Percentiles rank a stretch among this genome's conserved stretches.
phyloP scores from a whole-genome alignment of 35 echinoderm and acorn worm genomes.

The Ophioderma brevispina region DNA sequence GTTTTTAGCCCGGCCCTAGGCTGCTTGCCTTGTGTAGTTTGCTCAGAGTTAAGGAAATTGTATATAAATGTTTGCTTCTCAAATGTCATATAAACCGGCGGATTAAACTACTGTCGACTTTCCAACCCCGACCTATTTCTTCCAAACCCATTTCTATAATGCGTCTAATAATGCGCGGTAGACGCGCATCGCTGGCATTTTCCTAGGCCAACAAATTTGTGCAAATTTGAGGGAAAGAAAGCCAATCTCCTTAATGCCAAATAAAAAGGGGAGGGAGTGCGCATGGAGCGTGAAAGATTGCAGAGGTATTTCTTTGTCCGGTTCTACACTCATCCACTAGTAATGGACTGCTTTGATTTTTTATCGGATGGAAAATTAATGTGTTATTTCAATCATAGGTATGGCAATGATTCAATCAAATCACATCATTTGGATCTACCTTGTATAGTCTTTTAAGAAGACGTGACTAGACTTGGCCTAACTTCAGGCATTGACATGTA shows the following conservation, averaged over 20 bases:
- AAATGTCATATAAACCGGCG: conserved; percentile 4
- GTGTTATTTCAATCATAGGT: background rate
- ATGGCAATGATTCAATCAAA: background rate
- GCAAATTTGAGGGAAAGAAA: conserved; percentile 6
- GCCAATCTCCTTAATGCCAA: background rate
- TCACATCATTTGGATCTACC: too few relatives aligned
- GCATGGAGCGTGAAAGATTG: background rate
- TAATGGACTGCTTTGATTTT: background rate
- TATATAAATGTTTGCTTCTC: conserved; percentile 10
- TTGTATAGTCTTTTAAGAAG: background rate
- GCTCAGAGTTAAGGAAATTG: conserved; percentile 6
- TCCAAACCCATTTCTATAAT: conserved; percentile 11
- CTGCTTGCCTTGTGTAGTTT: background rate
- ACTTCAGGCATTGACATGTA: background rate
- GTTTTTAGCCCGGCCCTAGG: background rate
- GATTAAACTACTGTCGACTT: conserved; percentile 13
- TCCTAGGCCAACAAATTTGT: conserved; percentile 1
- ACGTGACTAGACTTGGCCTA: background rate
- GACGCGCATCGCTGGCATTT: background rate
- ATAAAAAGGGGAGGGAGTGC: background rate
- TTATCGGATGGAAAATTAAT: background rate
- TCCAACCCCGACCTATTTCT: conserved; percentile 4
- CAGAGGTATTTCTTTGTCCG: background rate
- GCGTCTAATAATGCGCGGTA: background rate
- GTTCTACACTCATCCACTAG: background rate